Conservation (phyloP, 2,888 invertebrate genomes). For the Luperina nickerlii region DNA sequence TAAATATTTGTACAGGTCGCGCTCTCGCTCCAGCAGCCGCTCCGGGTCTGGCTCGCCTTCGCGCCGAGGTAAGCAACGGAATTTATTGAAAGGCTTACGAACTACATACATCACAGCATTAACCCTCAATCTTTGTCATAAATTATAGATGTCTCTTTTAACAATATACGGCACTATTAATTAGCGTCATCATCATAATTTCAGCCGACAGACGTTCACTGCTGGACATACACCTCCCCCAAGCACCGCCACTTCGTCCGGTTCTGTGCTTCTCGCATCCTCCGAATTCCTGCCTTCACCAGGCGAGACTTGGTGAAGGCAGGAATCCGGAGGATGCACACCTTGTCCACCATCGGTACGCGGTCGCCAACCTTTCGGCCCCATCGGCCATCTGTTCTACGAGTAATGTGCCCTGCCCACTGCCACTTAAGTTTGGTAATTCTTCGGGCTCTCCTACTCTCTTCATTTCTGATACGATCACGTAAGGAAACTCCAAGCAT, state of each 20-base stretch:
- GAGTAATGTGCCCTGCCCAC: too few relatives aligned
- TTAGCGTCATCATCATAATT: background rate
- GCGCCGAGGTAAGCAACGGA: constrained; percentile 69
- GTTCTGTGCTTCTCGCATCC: background rate
- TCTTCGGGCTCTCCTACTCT: too few relatives aligned
- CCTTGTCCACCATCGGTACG: too few relatives aligned
- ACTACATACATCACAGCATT: background rate
- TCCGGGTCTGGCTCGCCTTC: constrained; percentile 78
- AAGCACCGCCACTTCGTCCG: background rate
- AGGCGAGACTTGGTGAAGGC: too few relatives aligned
- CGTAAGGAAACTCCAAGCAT: too few relatives aligned
- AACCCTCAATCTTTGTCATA: background rate
- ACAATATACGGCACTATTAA: background rate
- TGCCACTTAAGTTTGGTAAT: too few relatives aligned
- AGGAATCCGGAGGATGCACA: too few relatives aligned
- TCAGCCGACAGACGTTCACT: background rate
- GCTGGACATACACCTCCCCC: background rate
- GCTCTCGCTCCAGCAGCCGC: constrained; percentile 74
- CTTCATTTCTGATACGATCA: too few relatives aligned
- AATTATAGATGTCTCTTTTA: background rate
- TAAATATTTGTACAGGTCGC: constrained; percentile 63
- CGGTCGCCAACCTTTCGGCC: too few relatives aligned
- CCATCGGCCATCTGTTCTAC: too few relatives aligned
- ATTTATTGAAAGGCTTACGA: background rate
- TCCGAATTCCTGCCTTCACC: background rate